Evolutionary conservation across 2,888 invertebrate species (phyloP).

Genomic region (Antitype chi): DNA sequence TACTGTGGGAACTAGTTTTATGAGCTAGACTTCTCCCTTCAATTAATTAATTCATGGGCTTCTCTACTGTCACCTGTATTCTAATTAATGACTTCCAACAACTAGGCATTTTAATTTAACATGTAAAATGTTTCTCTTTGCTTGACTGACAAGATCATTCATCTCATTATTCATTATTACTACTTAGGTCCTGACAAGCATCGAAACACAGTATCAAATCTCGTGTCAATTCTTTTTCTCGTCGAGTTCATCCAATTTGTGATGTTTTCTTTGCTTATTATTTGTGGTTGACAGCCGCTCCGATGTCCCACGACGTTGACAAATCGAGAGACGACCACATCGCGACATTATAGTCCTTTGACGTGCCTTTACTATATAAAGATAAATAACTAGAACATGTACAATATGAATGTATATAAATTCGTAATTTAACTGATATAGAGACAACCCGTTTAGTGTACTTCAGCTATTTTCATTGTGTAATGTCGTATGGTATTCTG

Average conservation of each 20-base stretch:
- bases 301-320: constrained; percentile 84
- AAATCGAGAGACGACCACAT: constrained; percentile 82
- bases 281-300: constrained; percentile 78
- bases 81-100: constrained; percentile 44
- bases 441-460: no score
- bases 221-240: constrained; percentile 52
- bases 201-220: constrained; percentile 52
- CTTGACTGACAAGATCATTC: not conserved
- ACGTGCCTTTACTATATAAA: constrained; percentile 66
- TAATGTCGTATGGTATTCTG: no score
- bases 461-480: no score
- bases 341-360: constrained; percentile 77
- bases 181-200: constrained; percentile 17
- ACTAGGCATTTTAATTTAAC: constrained; percentile 22
- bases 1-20: constrained; percentile 60
- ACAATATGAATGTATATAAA: constrained; percentile 17
- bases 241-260: constrained; percentile 62
- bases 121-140: not conserved
- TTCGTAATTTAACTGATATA: no score
- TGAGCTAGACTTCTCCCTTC: constrained; percentile 38
- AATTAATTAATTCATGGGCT: constrained; percentile 49
- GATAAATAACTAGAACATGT: constrained; percentile 45
- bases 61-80: constrained; percentile 49
- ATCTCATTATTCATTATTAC: constrained; percentile 31
- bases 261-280: constrained; percentile 67